These are phyloP conservation scores for Atta cephalotes DNA, from an alignment of 1,140 invertebrate species.

Conservation along the genomic window DNA sequence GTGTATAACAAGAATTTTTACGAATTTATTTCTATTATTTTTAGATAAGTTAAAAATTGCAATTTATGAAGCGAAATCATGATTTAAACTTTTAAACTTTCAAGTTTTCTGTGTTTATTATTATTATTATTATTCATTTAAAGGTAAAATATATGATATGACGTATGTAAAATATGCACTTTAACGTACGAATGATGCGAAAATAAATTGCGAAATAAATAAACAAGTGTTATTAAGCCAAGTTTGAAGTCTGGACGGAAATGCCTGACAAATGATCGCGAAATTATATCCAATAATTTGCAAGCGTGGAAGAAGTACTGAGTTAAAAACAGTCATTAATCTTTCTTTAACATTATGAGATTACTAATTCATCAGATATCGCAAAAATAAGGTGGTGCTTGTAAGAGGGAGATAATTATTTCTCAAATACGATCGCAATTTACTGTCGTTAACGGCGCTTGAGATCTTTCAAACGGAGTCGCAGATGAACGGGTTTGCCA, in stretches of 20 bases:
- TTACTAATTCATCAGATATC: conserved; percentile 11
- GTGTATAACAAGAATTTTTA: background rate
- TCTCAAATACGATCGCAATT: conserved; percentile 32
- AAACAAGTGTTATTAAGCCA: conserved; percentile 16
- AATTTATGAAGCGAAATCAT: background rate
- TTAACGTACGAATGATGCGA: background rate
- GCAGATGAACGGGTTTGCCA: conserved; percentile 19
- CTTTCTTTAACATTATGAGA: conserved; percentile 1
- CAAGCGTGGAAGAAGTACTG: background rate
- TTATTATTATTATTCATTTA: conserved; percentile 12
- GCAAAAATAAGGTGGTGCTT: conserved; percentile 30
- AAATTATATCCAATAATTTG: conserved; percentile 42
- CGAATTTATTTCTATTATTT: background rate
- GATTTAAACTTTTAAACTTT: background rate
- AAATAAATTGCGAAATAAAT: conserved; percentile 24
- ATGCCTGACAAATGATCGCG: conserved; percentile 34
- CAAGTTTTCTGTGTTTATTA: background rate
- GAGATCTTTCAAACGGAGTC: background rate
- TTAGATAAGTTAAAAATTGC: background rate
- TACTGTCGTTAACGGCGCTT: background rate
- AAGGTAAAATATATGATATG: background rate
- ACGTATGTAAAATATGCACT: background rate
- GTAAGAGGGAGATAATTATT: conserved; percentile 15
- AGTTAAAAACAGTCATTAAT: conserved; percentile 10
- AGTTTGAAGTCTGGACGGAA: conserved; percentile 52